These are phyloP conservation scores for Lucifuga dentata DNA, from an alignment of 2,113 vertebrate species.

Conservation along the genomic window DNA sequence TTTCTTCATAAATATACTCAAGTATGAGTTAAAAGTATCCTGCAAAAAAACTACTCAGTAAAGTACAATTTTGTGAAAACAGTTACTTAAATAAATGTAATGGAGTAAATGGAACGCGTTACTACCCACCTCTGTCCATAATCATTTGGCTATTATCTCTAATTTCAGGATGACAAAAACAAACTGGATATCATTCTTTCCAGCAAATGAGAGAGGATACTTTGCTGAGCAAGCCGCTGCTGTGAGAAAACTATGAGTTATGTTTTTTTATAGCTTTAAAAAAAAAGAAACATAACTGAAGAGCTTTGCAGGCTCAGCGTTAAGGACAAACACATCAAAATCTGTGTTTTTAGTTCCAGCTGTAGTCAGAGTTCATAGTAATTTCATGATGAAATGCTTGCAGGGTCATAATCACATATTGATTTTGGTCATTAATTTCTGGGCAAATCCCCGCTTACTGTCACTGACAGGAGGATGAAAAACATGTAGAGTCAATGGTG, in stretches of 20 bases:
- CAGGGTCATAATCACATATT: background rate
- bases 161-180: slow-evolving; percentile 20
- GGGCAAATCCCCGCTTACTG: background rate
- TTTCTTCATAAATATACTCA: too few relatives aligned
- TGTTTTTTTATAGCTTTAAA: slow-evolving; percentile 11
- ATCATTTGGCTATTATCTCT: background rate
- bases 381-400: background rate
- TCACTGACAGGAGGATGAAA: too few relatives aligned
- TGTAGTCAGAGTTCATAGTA: background rate
- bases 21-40: too few relatives aligned
- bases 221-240: slow-evolving; percentile 29
- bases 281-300: slow-evolving; percentile 14
- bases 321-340: background rate
- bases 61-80: too few relatives aligned
- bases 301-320: slow-evolving; percentile 8
- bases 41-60: too few relatives aligned
- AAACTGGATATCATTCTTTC: slow-evolving; percentile 6
- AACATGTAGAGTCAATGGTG: too few relatives aligned
- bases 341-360: background rate
- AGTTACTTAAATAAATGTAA: too few relatives aligned
- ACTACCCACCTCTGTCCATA: too few relatives aligned
- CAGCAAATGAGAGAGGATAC: slow-evolving; percentile 18
- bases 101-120: too few relatives aligned
- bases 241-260: background rate
- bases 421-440: background rate